Conservation (phyloP, 2,113 vertebrate genomes). For the Scortum barcoo region DNA sequence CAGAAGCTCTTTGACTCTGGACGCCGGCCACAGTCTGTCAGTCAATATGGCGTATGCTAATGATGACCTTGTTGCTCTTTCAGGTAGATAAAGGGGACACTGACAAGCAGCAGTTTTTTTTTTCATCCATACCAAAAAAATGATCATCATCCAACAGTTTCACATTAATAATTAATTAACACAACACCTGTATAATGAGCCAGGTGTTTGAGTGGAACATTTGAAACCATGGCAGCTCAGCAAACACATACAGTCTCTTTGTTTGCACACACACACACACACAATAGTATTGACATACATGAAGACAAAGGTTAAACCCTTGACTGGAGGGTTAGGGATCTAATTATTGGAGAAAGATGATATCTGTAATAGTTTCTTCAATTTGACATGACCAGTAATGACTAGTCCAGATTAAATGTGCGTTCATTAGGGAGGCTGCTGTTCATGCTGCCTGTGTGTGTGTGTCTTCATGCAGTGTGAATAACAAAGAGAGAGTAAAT, state of each 20-base stretch:
- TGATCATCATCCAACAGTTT: background rate
- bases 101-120: background rate
- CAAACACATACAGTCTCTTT: background rate
- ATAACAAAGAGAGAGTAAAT: slow-evolving; percentile 1
- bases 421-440: background rate
- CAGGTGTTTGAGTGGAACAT: background rate
- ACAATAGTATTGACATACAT: background rate
- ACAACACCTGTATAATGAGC: background rate
- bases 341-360: slow-evolving; percentile 38
- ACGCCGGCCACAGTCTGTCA: slow-evolving; percentile 7
- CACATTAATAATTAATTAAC: background rate
- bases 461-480: background rate
- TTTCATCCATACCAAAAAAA: background rate
- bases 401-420: slow-evolving; percentile 18
- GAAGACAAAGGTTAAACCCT: slow-evolving; percentile 40
- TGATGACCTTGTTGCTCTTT: slow-evolving; percentile 26
- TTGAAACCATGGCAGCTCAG: background rate
- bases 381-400: slow-evolving; percentile 26
- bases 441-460: background rate
- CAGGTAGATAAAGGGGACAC: background rate
- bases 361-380: slow-evolving; percentile 24
- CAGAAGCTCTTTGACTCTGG: slow-evolving; percentile 21
- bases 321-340: slow-evolving; percentile 13
- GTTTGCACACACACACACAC: background rate
- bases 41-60: slow-evolving; percentile 48